Percentiles rank a stretch among this genome's conserved stretches.
Conservation (phyloP, 1,140 invertebrate species). For the Drosophila orena region DNA sequence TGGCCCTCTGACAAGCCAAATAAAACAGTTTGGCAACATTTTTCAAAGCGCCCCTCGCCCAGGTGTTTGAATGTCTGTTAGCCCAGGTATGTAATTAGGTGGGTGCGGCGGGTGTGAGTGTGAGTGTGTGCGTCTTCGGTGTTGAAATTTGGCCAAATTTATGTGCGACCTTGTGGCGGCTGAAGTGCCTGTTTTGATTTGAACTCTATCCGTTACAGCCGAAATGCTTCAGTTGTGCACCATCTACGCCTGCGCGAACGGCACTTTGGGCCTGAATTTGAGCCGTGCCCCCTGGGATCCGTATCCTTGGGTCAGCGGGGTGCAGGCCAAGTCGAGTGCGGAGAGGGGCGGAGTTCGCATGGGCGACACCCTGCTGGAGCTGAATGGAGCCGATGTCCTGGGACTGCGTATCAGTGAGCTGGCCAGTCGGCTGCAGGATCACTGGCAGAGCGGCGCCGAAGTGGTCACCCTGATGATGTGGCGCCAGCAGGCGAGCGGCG, state of each 20-base stretch:
- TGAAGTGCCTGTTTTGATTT: slow-evolving; percentile 16
- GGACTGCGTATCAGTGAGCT: slow-evolving; percentile 83
- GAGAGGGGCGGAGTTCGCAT: slow-evolving; percentile 75
- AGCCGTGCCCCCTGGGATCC: slow-evolving; percentile 85
- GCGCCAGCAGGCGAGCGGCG: slow-evolving; percentile 58
- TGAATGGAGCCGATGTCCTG: slow-evolving; percentile 82
- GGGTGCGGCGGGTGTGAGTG: slow-evolving; percentile 10
- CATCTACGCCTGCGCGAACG: slow-evolving; percentile 75
- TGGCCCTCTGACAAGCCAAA: slow-evolving; percentile 31
- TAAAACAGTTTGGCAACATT: slow-evolving; percentile 59
- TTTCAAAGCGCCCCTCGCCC: slow-evolving; percentile 36
- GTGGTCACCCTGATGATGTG: slow-evolving; percentile 77
- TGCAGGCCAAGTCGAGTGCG: slow-evolving; percentile 78
- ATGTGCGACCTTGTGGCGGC: slow-evolving; percentile 63
- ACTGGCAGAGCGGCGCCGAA: slow-evolving; percentile 78
- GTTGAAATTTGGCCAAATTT: slow-evolving; percentile 73
- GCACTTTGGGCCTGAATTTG: slow-evolving; percentile 83
- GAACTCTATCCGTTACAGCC: slow-evolving; percentile 22
- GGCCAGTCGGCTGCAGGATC: slow-evolving; percentile 72
- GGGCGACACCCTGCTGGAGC: slow-evolving; percentile 84
- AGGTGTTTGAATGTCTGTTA: slow-evolving; percentile 19
- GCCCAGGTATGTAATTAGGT: slow-evolving; percentile 62
- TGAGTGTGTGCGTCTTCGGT: slow-evolving; percentile 56
- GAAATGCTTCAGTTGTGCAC: slow-evolving; percentile 76
- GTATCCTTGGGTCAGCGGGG: slow-evolving; percentile 85